A percentile compares a stretch with the other conserved stretches of the same genome.
These are phyloP conservation scores for Petrolisthes cinctipes DNA, from an alignment of 2,888 invertebrate genomes.

Conservation along the genomic window DNA sequence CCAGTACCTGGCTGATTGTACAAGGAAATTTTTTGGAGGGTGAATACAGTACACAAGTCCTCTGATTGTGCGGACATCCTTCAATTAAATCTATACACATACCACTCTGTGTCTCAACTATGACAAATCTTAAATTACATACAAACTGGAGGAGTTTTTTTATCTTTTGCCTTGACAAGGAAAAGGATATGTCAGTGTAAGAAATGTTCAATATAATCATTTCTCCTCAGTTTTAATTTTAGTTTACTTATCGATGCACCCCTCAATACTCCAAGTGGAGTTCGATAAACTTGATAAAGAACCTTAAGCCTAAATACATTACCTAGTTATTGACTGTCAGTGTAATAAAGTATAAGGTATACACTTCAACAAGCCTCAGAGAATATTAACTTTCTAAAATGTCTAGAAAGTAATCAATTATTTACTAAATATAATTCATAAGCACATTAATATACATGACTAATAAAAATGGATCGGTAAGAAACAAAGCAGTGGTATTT, in stretches of 20 bases:
- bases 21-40: neutral
- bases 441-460: too few species aligned
- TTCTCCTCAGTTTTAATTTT: neutral
- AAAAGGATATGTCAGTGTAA: neutral
- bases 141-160: neutral
- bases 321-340: slow-evolving; percentile 39
- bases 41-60: neutral
- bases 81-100: neutral
- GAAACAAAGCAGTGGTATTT: too few species aligned
- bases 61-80: neutral
- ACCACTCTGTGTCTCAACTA: neutral
- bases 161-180: neutral
- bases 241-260: neutral
- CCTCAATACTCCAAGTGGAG: neutral
- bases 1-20: neutral
- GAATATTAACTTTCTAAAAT: neutral
- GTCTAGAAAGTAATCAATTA: neutral
- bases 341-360: neutral
- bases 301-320: slow-evolving; percentile 2
- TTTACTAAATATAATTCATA: too few species aligned
- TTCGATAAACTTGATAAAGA: slow-evolving; percentile 20
- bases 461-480: too few species aligned
- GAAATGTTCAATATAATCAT: neutral
- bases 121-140: neutral
- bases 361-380: neutral